phyloP scores from a whole-genome alignment of 2,113 vertebrate species.

The Gavia stellata region DNA sequence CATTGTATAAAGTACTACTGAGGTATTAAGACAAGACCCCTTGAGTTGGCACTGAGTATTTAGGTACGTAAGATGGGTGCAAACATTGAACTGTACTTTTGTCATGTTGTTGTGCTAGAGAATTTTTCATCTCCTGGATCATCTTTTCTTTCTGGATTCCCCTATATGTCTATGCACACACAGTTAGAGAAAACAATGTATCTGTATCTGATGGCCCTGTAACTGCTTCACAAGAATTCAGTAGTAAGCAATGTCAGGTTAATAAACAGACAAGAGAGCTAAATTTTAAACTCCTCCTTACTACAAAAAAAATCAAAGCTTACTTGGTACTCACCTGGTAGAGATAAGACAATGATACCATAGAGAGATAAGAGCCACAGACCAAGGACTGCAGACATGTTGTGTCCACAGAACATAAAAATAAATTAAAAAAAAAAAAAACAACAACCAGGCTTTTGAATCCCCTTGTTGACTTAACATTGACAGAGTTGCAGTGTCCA shows the following conservation, averaged over 20 bases:
- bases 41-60: background rate
- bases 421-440: background rate
- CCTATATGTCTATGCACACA: rapidly evolving
- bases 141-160: background rate
- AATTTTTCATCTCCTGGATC: background rate
- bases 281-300: background rate
- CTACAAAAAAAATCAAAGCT: background rate
- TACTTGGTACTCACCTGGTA: background rate
- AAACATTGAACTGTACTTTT: background rate
- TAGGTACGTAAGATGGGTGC: background rate
- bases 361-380: background rate
- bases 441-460: background rate
- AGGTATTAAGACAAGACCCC: background rate
- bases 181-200: background rate
- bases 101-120: background rate
- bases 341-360: background rate
- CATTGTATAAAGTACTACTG: background rate
- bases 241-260: background rate
- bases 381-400: background rate
- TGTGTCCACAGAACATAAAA: background rate
- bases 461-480: background rate
- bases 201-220: background rate
- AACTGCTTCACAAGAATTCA: background rate
- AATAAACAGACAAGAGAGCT: background rate
- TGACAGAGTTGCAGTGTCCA: background rate